A percentile compares a stretch with the other conserved stretches of the same genome.
Evolutionary conservation across 2,888 invertebrate genomes (phyloP).

Genomic region (Dasypogon diadema): DNA sequence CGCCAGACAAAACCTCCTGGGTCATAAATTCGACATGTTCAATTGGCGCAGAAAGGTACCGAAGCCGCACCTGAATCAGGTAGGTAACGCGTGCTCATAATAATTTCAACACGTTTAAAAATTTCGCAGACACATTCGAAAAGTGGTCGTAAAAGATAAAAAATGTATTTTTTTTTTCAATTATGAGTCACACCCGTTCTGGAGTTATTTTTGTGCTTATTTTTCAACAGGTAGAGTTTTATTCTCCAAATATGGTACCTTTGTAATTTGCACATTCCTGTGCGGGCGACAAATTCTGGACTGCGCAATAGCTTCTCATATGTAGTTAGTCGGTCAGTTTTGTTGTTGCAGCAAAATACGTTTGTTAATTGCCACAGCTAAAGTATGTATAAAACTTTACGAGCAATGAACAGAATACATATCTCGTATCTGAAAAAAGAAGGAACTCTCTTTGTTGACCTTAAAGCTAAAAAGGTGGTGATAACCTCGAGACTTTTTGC

Average conservation of each 20-base stretch:
- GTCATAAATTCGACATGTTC: constrained; percentile 25
- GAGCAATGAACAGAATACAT: background rate
- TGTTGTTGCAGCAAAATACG: too few species aligned
- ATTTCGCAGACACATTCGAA: constrained; percentile 23
- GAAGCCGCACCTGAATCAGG: constrained; percentile 39
- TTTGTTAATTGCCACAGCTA: background rate
- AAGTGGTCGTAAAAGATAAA: constrained; percentile 16
- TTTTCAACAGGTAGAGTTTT: constrained; percentile 6
- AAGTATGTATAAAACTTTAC: background rate
- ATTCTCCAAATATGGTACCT: constrained; percentile 32
- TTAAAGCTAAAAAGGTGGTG: background rate
- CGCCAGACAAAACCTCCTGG: constrained; percentile 7
- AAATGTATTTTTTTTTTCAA: background rate
- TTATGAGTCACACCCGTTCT: constrained; percentile 11
- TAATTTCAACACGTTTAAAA: constrained; percentile 22
- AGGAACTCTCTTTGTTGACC: too few species aligned
- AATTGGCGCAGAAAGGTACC: constrained; percentile 11
- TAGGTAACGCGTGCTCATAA: constrained; percentile 34
- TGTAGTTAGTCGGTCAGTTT: too few species aligned
- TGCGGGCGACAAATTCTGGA: background rate
- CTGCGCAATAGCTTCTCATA: background rate
- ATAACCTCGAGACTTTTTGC: background rate
- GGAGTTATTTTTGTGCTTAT: background rate
- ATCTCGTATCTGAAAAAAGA: too few species aligned
- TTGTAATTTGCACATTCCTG: constrained; percentile 31